A percentile compares a stretch with the other conserved stretches of the same genome.
Conservation (phyloP, 2,888 invertebrate species). For the Stegana nigrithorax region DNA sequence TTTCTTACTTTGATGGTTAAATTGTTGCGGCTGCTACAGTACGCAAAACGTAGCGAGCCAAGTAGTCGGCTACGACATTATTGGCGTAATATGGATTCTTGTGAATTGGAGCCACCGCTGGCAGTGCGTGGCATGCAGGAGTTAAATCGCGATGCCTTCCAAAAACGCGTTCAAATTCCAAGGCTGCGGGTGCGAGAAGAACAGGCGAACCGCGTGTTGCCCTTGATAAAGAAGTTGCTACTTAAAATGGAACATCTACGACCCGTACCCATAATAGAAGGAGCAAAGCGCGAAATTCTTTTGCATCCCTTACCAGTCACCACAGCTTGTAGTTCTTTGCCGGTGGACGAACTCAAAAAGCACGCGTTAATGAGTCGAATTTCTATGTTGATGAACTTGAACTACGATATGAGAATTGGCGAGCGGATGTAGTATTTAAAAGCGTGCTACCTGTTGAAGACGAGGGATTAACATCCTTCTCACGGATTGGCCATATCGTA, state of each 20-base stretch:
- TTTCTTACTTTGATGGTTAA: too few species aligned
- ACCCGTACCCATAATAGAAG: slow-evolving; percentile 72
- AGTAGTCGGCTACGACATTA: slow-evolving; percentile 51
- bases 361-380: slow-evolving; percentile 70
- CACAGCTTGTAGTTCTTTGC: slow-evolving; percentile 70
- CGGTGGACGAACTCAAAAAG: too few species aligned
- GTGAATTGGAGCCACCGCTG: slow-evolving; percentile 72
- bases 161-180: slow-evolving; percentile 75
- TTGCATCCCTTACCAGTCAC: slow-evolving; percentile 78
- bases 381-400: slow-evolving; percentile 71
- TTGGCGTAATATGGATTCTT: slow-evolving; percentile 62
- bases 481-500: slow-evolving; percentile 92
- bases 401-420: slow-evolving; percentile 86
- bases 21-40: too few species aligned
- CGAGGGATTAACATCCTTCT: slow-evolving; percentile 85
- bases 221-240: slow-evolving; percentile 76
- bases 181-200: slow-evolving; percentile 72
- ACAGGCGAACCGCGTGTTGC: slow-evolving; percentile 71
- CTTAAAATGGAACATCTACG: slow-evolving; percentile 82
- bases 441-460: slow-evolving; percentile 85
- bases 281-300: slow-evolving; percentile 69
- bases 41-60: too few species aligned
- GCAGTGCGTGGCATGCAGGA: slow-evolving; percentile 80
- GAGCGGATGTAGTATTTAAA: slow-evolving; percentile 79
- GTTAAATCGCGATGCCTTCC: slow-evolving; percentile 79